Percentiles rank a stretch among this genome's conserved stretches.
Evolutionary conservation across 2,113 vertebrate genomes (phyloP).

Genomic region (Tretioscincus oriximinensis): DNA sequence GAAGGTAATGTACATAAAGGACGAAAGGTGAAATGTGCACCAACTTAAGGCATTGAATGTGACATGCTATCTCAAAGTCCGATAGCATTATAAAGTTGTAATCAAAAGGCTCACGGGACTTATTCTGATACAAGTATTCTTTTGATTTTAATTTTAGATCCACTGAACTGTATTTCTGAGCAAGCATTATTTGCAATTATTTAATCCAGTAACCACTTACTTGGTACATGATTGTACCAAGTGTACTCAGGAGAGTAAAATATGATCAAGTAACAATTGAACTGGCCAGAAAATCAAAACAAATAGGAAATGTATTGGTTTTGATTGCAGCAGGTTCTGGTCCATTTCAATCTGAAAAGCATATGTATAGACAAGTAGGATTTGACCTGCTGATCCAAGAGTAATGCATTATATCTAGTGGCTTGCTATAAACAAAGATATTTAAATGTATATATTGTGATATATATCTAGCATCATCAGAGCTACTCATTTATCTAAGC

Average conservation of each 20-base stretch:
- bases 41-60: not conserved
- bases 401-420: not conserved
- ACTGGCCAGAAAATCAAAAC: no score
- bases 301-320: not conserved
- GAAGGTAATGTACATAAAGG: not conserved
- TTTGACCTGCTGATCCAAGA: not conserved
- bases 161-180: not conserved
- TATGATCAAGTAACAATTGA: no score
- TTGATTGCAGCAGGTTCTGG: not conserved
- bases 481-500: not conserved
- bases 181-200: not conserved
- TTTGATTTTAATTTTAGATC: not conserved
- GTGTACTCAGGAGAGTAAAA: not conserved
- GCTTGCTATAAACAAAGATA: constrained; percentile 6
- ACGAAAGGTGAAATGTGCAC: not conserved
- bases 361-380: not conserved
- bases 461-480: not conserved
- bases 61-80: not conserved
- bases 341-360: not conserved
- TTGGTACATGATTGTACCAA: not conserved
- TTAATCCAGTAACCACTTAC: not conserved
- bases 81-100: not conserved
- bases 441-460: not conserved
- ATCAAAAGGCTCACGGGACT: not conserved
- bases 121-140: not conserved